phyloP scores from a whole-genome alignment of 2,888 invertebrate genomes.

The Julus scandinavius region DNA sequence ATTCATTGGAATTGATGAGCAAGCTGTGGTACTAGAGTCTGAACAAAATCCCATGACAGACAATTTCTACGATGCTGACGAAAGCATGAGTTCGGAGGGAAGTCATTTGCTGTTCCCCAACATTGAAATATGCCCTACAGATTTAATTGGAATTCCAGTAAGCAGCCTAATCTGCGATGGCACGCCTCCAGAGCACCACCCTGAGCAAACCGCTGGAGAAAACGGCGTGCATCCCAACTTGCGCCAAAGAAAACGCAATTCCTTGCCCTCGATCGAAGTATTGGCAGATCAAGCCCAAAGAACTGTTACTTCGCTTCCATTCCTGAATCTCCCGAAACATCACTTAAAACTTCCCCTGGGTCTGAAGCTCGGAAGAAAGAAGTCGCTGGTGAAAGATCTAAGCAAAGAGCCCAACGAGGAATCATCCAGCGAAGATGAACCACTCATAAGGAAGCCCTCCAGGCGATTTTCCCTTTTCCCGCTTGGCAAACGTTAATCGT shows the following conservation, averaged over 20 bases:
- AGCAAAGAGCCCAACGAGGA: conserved; percentile 42
- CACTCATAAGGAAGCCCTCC: conserved; percentile 46
- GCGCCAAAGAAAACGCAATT: conserved; percentile 37
- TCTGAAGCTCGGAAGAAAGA: conserved; percentile 47
- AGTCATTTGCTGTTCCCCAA: neutral
- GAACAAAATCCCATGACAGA: neutral
- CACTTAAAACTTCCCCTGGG: conserved; percentile 46
- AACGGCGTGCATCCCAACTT: neutral
- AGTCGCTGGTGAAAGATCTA: neutral
- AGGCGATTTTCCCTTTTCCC: conserved; percentile 54
- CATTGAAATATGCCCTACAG: conserved; percentile 32
- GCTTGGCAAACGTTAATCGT: conserved; percentile 42
- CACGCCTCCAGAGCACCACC: neutral
- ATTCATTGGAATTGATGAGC: conserved; percentile 2
- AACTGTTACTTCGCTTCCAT: conserved; percentile 45
- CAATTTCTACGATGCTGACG: neutral
- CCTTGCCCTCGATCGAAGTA: conserved; percentile 35
- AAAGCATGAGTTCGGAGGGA: neutral
- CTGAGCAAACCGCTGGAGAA: neutral
- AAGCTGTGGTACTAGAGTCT: neutral
- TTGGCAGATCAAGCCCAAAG: conserved; percentile 45
- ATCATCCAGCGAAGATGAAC: conserved; percentile 50
- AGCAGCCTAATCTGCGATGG: conserved; percentile 28
- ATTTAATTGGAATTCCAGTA: conserved; percentile 52
- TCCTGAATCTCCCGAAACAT: conserved; percentile 38